A percentile compares a stretch with the other conserved stretches of the same genome.
These are phyloP conservation scores for Acronicta aceris DNA, from an alignment of 2,888 invertebrate genomes.

Conservation along the genomic window DNA sequence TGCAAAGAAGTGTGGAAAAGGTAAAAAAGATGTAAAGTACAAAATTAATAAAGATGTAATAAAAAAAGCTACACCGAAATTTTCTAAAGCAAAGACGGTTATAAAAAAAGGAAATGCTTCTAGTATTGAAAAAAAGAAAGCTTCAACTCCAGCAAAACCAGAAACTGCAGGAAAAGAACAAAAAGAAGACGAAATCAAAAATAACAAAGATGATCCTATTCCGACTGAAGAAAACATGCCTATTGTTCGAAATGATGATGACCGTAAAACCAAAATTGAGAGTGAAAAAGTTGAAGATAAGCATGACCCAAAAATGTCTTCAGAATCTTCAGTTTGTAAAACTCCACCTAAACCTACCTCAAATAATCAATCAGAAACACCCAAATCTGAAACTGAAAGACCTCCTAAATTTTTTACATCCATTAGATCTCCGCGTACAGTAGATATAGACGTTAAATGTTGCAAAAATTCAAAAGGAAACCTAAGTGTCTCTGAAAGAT, in stretches of 20 bases:
- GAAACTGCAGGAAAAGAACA: constrained; percentile 51
- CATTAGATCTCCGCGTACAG: constrained; percentile 78
- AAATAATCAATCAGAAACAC: constrained; percentile 65
- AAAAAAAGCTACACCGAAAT: constrained; percentile 71
- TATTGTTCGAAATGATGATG: constrained; percentile 23
- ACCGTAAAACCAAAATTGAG: constrained; percentile 26
- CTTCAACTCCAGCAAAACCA: constrained; percentile 45
- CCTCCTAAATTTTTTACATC: constrained; percentile 86
- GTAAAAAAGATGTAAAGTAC: constrained; percentile 77
- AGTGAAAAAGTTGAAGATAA: constrained; percentile 53
- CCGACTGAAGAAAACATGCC: constrained; percentile 28
- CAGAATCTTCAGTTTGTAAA: constrained; percentile 35
- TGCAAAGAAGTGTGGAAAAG: constrained; percentile 60
- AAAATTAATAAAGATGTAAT: constrained; percentile 78
- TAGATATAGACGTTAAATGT: constrained; percentile 85
- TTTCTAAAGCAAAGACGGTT: constrained; percentile 72
- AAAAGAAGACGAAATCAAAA: constrained; percentile 35
- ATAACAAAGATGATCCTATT: constrained; percentile 42
- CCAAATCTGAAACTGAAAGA: constrained; percentile 79
- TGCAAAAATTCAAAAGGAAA: constrained; percentile 85
- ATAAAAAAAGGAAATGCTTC: constrained; percentile 68
- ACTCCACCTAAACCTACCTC: constrained; percentile 50
- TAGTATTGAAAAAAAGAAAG: constrained; percentile 71
- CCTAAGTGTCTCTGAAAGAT: constrained; percentile 82
- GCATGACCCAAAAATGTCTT: constrained; percentile 45